Base-by-base conservation (phyloP, 2,113 vertebrate species). In the Bombycilla garrulus region DNA sequence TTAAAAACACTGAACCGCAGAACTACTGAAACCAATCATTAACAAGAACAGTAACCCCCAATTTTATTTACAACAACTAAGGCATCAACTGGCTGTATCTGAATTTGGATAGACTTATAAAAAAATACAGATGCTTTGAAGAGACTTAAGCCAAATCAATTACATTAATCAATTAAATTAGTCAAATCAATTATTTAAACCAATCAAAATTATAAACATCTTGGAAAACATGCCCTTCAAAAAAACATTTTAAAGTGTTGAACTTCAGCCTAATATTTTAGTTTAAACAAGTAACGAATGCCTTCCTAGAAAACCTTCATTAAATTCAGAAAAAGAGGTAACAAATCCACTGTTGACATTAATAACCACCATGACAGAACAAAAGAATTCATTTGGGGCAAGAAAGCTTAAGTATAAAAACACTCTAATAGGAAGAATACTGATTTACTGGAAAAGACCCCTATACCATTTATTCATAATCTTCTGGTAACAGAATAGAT, bases 291-390 rank as follows among this genome's bases (percentile, higher is more conserved):
- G 3, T 35, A 33, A 54, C 54, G 24, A 61, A 13, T 74, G 3
- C 5, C 3, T 20, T 87, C 50, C n/a, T 9, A 35, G 9, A 16
- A 56, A 53, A 38, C 16, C 38, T 38, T 83, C 31, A 6, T 64
- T 74, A 56, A 56, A 70, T 70, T 60, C 22, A 40, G 33, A 74
- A 53, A 69, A 60, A 2, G 2, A 8, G 42, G 6, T 6, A 61
- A 71, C 74, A 92, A 58, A 22, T 5, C 1, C 6, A 11, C 2
- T 47, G 6, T n/a, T 1, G 0, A 21, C 3, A 5, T 26, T 48
- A 40, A 33, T 82, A 35, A n/a, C 12, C 50, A 11, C 14, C 40
- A 16, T 33, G 21, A 50, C 16, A 72, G 36, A 70, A 54, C 3
- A 79, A 48, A 79, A 79, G 0, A 11, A 78, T 53, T 44, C 4